Percentiles rank a stretch among this genome's conserved stretches.
Conservation (phyloP, 35 echinoderm and acorn worm genomes). For the Apostichopus parvimensis region DNA sequence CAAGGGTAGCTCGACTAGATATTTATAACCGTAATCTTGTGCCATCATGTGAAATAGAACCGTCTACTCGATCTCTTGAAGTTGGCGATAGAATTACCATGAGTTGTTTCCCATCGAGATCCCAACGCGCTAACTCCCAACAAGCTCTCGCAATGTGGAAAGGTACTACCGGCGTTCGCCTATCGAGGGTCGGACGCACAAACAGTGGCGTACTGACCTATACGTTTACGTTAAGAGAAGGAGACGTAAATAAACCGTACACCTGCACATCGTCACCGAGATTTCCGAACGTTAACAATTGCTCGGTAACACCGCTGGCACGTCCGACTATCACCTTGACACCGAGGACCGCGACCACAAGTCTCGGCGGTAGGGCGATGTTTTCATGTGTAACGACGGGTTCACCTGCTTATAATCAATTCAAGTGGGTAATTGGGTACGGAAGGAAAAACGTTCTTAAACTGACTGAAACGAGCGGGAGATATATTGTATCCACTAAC, state of each 20-base stretch:
- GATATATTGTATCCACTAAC: conserved; percentile 36
- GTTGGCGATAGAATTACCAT: conserved; percentile 35
- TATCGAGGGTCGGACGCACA: background rate
- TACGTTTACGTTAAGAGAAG: background rate
- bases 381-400: conserved; percentile 38
- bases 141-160: conserved; percentile 14
- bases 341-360: background rate
- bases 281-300: conserved; percentile 29
- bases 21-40: conserved; percentile 5
- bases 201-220: background rate
- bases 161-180: background rate
- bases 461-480: conserved; percentile 14
- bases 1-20: background rate
- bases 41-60: background rate
- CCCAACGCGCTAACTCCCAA: no score
- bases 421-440: conserved; percentile 36
- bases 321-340: conserved; percentile 14
- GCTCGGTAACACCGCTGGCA: conserved; percentile 3
- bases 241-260: conserved; percentile 27
- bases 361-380: background rate
- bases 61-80: background rate
- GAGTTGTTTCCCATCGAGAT: background rate
- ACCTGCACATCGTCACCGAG: conserved; percentile 27
- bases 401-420: conserved; percentile 24
- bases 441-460: background rate